These are phyloP conservation scores for Clupea harengus DNA, from an alignment of 2,113 vertebrate genomes.

Conservation along the genomic window DNA sequence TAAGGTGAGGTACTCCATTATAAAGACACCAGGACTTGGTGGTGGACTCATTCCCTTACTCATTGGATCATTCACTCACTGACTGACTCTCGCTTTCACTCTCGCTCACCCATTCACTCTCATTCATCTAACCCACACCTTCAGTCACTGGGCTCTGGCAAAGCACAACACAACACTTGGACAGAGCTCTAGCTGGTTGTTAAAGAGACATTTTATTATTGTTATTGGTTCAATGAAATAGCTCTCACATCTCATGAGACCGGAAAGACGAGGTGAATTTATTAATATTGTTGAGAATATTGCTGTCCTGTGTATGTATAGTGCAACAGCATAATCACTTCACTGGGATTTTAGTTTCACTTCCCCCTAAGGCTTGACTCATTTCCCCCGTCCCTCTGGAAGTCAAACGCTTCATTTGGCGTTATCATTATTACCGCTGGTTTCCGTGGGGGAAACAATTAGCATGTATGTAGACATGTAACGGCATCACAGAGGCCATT, in stretches of 20 bases:
- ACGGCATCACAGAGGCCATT: neutral
- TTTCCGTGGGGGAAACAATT: neutral
- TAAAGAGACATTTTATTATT: neutral
- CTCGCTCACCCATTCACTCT: neutral
- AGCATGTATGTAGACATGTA: neutral
- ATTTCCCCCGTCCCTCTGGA: neutral
- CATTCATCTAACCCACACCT: neutral
- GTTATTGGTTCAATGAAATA: neutral
- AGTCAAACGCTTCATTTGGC: neutral
- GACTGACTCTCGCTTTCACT: neutral
- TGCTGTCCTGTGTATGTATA: neutral
- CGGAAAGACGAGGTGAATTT: neutral
- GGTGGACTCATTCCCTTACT: neutral
- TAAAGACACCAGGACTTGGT: neutral
- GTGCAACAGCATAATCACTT: neutral
- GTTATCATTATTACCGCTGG: neutral
- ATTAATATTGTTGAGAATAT: neutral
- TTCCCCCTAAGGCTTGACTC: neutral
- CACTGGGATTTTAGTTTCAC: neutral
- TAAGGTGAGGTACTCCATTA: neutral
- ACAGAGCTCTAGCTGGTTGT: neutral
- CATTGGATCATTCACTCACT: neutral
- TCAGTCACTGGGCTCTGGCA: neutral
- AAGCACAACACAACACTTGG: neutral
- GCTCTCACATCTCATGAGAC: neutral